Base-by-base conservation (phyloP, 2,797 vertebrate genomes). In the Eulemur albifrons region DNA sequence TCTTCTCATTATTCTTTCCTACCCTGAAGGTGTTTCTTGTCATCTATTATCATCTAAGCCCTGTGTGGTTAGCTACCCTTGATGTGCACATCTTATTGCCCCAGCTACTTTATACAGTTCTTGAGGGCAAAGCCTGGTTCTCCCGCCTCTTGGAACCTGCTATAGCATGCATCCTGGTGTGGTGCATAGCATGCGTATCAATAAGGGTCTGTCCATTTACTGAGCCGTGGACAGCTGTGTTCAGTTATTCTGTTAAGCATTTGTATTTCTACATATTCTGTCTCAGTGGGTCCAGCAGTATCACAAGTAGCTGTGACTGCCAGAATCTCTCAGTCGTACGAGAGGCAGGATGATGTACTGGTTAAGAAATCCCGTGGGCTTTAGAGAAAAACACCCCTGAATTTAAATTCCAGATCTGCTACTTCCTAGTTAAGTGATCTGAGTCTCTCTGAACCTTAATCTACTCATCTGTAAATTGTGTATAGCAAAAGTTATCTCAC, bases 21-120 rank as follows among this genome's bases (percentile, higher is more conserved):
- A 65, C 77, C 85, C 97, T 57, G 59, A 69, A 93, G 86, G 85
- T 90, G 40, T 45, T 89, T 92, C 95, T 96, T 92, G 89, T 97
- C 92, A 96, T 70, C 79, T 95, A 88, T 73, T 94, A 93, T 96
- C 90, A 90, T 65, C 82, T 75, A 94, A 88, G 67, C 63, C 61
- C 38, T 21, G 27, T 45, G 63, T 67, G 77, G 89, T 87, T 86
- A 79, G 67, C 77, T 72, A 57, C 86, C 93, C 96, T 96, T 73
- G 30, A 59, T 91, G 89, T 38, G 45, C 52, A 75, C 92, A 85
- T 95, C 83, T 67, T 73, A 40, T 20, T 63, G 86, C 43, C 91
- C 76, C 81, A 65, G 45, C 77, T 30, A n/a, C 69, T 32, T 43
- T 45, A 10, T 5, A 27, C 67, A 52, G 65, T 67, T 65, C 72